These are phyloP conservation scores for Semaprochilodus insignis DNA, from an alignment of 2,797 vertebrate genomes.

Conservation along the genomic window DNA sequence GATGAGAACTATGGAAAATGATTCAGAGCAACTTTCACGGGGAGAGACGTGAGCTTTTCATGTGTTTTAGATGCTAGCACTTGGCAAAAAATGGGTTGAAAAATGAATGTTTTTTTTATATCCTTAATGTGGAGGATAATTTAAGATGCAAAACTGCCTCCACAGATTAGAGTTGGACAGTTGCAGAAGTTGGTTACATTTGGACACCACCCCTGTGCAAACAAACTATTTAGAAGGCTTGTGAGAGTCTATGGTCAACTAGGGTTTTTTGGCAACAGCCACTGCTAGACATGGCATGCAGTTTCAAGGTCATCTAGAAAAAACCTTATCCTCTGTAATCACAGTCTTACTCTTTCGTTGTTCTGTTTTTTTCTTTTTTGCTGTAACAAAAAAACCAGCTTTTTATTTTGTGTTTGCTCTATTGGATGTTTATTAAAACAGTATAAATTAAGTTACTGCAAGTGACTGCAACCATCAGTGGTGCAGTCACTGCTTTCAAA, in stretches of 20 bases:
- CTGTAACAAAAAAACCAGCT: too few species aligned
- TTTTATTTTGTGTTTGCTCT: too few species aligned
- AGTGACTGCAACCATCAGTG: too few species aligned
- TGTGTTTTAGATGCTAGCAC: neutral
- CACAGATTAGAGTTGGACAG: neutral
- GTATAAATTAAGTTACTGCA: too few species aligned
- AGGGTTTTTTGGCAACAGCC: neutral
- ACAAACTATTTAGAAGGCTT: neutral
- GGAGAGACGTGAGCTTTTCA: neutral
- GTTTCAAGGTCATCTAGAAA: neutral
- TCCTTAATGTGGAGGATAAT: too few species aligned
- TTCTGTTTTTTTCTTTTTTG: too few species aligned
- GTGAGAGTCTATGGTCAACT: neutral
- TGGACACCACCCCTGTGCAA: neutral
- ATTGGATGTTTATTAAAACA: too few species aligned
- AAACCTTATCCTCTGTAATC: neutral
- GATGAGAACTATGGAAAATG: conserved; percentile 38
- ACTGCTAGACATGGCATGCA: neutral
- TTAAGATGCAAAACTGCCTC: too few species aligned
- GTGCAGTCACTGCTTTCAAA: too few species aligned
- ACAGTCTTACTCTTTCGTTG: too few species aligned
- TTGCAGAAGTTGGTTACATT: neutral
- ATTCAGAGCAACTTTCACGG: neutral
- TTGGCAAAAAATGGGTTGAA: neutral
- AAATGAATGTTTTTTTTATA: too few species aligned